phyloP scores from a whole-genome alignment of 2,888 invertebrate species.

The Callimorpha dominula region DNA sequence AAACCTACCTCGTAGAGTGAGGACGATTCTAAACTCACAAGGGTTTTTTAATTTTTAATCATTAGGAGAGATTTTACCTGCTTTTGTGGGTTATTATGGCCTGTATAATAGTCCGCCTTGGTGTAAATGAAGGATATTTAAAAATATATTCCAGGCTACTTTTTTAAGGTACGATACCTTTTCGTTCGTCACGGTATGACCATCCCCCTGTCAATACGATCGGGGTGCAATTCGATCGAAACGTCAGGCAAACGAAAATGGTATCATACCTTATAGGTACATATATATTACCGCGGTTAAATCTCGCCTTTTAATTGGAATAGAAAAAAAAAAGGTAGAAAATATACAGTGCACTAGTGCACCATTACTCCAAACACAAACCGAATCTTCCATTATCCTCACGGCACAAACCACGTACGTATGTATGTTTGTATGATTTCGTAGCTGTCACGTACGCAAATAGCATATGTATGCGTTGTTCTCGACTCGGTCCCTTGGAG shows the following conservation, averaged over 20 bases:
- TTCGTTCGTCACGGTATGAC: no score
- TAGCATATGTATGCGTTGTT: slow-evolving; percentile 61
- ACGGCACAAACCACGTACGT: slow-evolving; percentile 12
- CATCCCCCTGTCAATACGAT: no score
- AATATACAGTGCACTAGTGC: slow-evolving; percentile 2
- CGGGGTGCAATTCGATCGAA: no score
- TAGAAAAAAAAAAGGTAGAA: not conserved
- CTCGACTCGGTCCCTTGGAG: slow-evolving; percentile 66
- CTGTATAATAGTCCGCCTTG: not conserved
- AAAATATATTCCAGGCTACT: not conserved
- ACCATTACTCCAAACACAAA: slow-evolving; percentile 3
- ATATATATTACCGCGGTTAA: no score
- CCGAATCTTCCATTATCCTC: slow-evolving; percentile 16
- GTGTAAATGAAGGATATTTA: not conserved
- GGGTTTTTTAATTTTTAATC: no score
- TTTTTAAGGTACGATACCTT: no score
- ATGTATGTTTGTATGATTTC: slow-evolving; percentile 38
- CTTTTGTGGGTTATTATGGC: no score
- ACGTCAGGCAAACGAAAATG: no score
- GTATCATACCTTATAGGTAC: no score
- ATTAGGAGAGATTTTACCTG: no score
- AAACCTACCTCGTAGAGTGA: no score
- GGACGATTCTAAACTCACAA: no score
- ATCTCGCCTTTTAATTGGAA: not conserved
- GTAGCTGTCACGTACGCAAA: slow-evolving; percentile 65